Evolutionary conservation across 2,113 vertebrate genomes (phyloP).

Genomic region (Athene noctua): DNA sequence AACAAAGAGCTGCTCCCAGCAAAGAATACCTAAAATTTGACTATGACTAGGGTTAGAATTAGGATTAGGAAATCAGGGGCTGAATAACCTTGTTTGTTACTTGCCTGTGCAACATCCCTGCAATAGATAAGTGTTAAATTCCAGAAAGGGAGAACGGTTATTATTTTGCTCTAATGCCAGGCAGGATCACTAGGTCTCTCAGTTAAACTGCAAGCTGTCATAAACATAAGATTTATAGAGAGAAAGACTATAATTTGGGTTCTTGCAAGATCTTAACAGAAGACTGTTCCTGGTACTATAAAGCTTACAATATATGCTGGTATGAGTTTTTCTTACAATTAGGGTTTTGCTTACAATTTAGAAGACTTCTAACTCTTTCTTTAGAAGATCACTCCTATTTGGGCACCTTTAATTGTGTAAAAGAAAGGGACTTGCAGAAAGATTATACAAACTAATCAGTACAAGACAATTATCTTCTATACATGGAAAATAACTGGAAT

Average conservation of each 20-base stretch:
- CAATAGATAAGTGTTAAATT: neutral
- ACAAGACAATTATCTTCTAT: neutral
- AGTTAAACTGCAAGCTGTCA: neutral
- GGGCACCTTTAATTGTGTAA: neutral
- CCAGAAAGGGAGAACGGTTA: neutral
- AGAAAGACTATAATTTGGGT: neutral
- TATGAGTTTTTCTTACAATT: neutral
- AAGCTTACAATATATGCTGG: neutral
- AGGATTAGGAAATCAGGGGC: neutral
- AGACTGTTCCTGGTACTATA: neutral
- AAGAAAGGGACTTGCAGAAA: neutral
- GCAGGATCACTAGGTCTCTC: neutral
- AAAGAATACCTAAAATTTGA: neutral
- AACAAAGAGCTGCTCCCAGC: neutral
- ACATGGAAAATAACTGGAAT: neutral
- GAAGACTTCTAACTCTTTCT: neutral
- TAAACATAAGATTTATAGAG: neutral
- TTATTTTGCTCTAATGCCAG: neutral
- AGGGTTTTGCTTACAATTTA: neutral
- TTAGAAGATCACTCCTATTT: neutral
- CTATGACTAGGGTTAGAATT: neutral
- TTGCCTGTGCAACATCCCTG: neutral
- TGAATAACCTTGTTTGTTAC: neutral
- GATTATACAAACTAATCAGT: neutral
- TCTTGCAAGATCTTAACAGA: neutral